Evolutionary conservation across 2,113 vertebrate genomes (phyloP).

Genomic region (Corydoras sp.): DNA sequence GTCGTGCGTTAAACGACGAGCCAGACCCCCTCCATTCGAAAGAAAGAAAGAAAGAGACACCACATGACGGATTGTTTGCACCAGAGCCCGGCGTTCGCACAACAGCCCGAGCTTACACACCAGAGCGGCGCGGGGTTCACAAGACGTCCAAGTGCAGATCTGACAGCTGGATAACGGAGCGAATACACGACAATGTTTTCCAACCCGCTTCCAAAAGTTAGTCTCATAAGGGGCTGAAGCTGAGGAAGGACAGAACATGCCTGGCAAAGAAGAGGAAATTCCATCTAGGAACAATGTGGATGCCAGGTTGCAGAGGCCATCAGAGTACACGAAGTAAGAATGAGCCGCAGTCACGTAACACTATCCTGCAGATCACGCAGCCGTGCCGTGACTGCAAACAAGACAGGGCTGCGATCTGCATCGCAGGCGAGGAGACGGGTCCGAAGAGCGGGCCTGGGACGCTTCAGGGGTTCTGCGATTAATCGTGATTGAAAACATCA

Average conservation of each 20-base stretch:
- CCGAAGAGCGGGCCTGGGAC: not conserved
- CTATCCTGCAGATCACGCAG: not conserved
- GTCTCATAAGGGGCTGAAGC: not conserved
- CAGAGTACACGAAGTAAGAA: not conserved
- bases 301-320: constrained; percentile 7
- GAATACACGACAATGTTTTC: not conserved
- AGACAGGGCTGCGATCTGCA: not conserved
- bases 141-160: not conserved
- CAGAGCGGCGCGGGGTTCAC: not conserved
- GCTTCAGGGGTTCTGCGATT: not conserved
- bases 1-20: too few relatives aligned
- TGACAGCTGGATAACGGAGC: not conserved
- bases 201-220: not conserved
- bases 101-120: constrained; percentile 8
- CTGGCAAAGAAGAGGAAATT: constrained; percentile 10
- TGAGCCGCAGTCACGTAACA: not conserved
- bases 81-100: constrained; percentile 6
- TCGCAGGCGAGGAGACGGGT: not conserved
- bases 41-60: too few relatives aligned
- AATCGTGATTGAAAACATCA: too few relatives aligned
- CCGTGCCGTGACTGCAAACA: not conserved
- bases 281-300: not conserved
- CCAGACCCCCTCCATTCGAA: too few relatives aligned
- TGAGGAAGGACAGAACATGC: constrained; percentile 1
- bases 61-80: constrained; percentile 29